Base-by-base conservation (phyloP, 2,888 invertebrate species). In the Lithophane semibrunnea region DNA sequence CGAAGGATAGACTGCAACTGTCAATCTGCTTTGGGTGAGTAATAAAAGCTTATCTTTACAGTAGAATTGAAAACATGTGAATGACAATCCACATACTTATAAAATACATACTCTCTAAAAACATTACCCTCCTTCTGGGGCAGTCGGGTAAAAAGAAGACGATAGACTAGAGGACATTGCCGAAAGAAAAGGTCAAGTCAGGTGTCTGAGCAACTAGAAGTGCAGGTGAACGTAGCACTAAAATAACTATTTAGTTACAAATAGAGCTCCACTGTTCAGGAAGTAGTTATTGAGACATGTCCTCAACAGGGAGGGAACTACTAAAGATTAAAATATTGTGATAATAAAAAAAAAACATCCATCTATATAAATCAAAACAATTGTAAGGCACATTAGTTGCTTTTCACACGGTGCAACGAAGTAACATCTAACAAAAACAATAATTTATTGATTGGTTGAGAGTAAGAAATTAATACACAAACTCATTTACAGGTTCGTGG, bases 1-100 rank as follows among this genome's bases (percentile, higher is more conserved):
- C 98, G 83, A 97, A 97, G 60, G 97, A 98, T 91, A 98, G 98
- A 86, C 95, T 99, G 78, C 98, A 98, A 89, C 97, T 99, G 24
- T 98, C 98, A 13, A 97, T 99, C 76, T 99, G 99, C 90, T 97
- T 98, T 71, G 98, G 98, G 97, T 98, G 75, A 84, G 78, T 67
- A n/a, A 21, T 67, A 21, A 9, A 21, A 29, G 49, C 5, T 37
- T 67, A 2, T 21, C 1, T 21, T 49, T 47, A 29, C 18, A 66
- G 8, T 18, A 12, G 5, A 18, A 54, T 21, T 9, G 54, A 21
- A 54, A 21, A 54, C 21, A 54, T 9, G 54, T 3, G 21, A 54
- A 54, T 54, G 10, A 54, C 21, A 54, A 54, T 54, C 21, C 0
- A 21, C 9, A 52, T 21, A 52, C 52, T 21, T 52, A 52, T 52